A percentile compares a stretch with the other conserved stretches of the same genome.
Evolutionary conservation across 1,140 invertebrate genomes (phyloP).

Genomic region (Diachasmimorpha longicaudata): DNA sequence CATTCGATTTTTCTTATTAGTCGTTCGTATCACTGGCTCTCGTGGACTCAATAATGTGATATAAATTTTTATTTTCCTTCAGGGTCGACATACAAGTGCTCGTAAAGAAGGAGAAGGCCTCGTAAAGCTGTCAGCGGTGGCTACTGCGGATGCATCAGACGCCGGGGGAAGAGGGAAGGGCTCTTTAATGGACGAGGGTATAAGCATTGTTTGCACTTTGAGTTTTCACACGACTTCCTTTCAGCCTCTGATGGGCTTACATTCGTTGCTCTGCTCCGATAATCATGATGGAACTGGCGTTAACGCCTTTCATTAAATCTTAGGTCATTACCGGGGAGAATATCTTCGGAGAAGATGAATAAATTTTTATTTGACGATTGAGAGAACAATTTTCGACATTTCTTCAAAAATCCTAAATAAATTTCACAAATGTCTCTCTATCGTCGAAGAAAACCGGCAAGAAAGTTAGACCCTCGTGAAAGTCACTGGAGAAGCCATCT

Average conservation of each 20-base stretch:
- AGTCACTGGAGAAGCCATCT: not conserved
- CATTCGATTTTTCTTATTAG: slow-evolving; percentile 19
- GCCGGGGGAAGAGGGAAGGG: not conserved
- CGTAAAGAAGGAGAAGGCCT: slow-evolving; percentile 7
- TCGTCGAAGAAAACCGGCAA: not conserved
- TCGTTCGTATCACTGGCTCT: not conserved
- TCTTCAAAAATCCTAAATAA: no score
- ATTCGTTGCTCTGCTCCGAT: slow-evolving; percentile 20
- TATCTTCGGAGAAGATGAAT: not conserved
- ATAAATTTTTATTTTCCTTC: not conserved
- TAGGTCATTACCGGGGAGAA: not conserved
- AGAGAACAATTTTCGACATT: no score
- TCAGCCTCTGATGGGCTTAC: not conserved
- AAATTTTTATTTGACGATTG: no score
- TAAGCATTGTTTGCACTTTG: slow-evolving; percentile 6
- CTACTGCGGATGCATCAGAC: slow-evolving; percentile 15
- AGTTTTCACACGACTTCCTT: slow-evolving; percentile 18
- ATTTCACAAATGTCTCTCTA: not conserved
- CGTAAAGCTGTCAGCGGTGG: slow-evolving; percentile 23
- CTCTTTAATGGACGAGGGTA: slow-evolving; percentile 6
- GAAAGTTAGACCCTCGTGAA: not conserved
- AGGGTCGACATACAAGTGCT: slow-evolving; percentile 4
- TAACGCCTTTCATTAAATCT: slow-evolving; percentile 16
- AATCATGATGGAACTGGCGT: slow-evolving; percentile 13
- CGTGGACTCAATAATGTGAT: not conserved